Evolutionary conservation across 2,888 invertebrate species (phyloP).

Genomic region (Troides oblongomaculatus): DNA sequence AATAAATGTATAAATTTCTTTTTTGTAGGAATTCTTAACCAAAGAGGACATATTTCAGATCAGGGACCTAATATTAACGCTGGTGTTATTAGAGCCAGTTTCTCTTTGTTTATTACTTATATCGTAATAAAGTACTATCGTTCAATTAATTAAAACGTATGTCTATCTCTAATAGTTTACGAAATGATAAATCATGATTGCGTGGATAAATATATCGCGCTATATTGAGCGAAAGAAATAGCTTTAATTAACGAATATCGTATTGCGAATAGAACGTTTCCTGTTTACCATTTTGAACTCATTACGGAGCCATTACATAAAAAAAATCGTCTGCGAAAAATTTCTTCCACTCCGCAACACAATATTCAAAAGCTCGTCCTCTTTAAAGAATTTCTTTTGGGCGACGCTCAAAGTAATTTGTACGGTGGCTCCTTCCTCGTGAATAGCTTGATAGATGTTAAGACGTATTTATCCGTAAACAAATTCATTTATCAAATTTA

Average conservation of each 20-base stretch:
- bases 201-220: too few species aligned
- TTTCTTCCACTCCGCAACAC: slow-evolving; percentile 2
- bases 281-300: not conserved
- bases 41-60: too few species aligned
- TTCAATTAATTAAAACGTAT: too few species aligned
- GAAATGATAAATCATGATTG: too few species aligned
- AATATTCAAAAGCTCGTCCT: not conserved
- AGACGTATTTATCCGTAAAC: slow-evolving; percentile 1
- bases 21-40: too few species aligned
- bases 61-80: too few species aligned
- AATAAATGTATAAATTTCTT: too few species aligned
- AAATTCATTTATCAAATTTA: slow-evolving; percentile 2
- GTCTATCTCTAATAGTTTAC: too few species aligned
- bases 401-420: not conserved
- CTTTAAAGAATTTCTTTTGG: not conserved
- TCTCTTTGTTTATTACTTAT: too few species aligned
- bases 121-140: too few species aligned
- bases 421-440: not conserved
- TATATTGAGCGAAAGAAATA: not conserved
- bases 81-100: too few species aligned
- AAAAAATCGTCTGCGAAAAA: not conserved
- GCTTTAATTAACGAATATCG: not conserved
- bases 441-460: not conserved
- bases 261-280: too few species aligned
- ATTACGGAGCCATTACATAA: not conserved